Evolutionary conservation across 2,888 invertebrate genomes (phyloP).

Genomic region (Acanthosepion esculentum): DNA sequence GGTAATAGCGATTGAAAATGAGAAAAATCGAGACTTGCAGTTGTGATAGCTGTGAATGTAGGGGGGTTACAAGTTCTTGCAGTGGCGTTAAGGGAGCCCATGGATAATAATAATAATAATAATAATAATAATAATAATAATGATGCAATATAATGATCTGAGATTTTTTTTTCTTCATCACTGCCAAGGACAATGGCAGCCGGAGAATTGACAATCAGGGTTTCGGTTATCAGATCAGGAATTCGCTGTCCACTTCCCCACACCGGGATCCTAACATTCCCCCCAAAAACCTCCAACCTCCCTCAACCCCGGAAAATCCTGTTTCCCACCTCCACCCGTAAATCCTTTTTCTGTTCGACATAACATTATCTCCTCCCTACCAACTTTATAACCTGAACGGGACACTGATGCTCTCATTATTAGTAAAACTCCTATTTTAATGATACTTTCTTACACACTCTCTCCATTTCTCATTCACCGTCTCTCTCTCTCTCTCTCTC

Average conservation of each 20-base stretch:
- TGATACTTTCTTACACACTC: no score
- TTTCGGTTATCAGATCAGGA: not conserved
- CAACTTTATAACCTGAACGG: no score
- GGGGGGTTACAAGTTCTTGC: not conserved
- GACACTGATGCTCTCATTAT: no score
- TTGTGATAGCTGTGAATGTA: not conserved
- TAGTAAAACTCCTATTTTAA: no score
- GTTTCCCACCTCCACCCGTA: not conserved
- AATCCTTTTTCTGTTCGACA: not conserved
- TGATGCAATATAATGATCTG: not conserved
- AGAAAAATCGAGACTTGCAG: not conserved
- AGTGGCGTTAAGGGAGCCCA: not conserved
- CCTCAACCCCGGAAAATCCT: not conserved
- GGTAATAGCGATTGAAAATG: not conserved
- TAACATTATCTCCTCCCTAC: not conserved
- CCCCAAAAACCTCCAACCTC: not conserved
- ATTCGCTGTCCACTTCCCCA: not conserved
- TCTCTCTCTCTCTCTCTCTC: no score
- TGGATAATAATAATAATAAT: no score
- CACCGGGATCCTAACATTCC: not conserved
- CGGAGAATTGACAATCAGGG: not conserved
- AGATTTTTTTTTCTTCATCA: not conserved
- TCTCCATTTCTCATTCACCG: no score
- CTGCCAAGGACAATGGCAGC: not conserved
- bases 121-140: not conserved